Evolutionary conservation across 2,797 vertebrate species (phyloP).

Genomic region (Galago senegalensis): DNA sequence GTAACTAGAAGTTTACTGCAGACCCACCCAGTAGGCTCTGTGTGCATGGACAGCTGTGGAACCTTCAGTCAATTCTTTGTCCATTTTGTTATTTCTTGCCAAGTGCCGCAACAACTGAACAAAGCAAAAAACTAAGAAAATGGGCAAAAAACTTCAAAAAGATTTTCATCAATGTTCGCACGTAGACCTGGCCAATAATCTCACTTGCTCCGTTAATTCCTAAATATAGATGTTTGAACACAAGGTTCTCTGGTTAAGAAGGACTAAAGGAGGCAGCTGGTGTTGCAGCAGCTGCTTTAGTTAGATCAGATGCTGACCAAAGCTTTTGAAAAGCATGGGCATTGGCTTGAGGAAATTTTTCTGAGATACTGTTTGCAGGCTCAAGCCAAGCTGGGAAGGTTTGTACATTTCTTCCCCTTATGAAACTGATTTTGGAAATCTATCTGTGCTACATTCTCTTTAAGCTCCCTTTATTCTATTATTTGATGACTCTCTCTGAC

Average conservation of each 20-base stretch:
- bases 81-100: constrained; percentile 82
- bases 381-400: not conserved
- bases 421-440: constrained; percentile 33
- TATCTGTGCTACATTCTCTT: not conserved
- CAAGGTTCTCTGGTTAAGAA: constrained; percentile 67
- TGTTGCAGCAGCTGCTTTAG: not conserved
- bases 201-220: constrained; percentile 6
- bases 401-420: not conserved
- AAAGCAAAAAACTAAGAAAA: constrained; percentile 3
- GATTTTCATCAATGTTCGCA: constrained; percentile 4
- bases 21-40: constrained; percentile 87
- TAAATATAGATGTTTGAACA: constrained; percentile 73
- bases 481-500: constrained; percentile 31
- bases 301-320: not conserved
- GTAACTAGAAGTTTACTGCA: constrained; percentile 75
- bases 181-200: not conserved
- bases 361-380: not conserved
- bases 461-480: not conserved
- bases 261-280: not conserved
- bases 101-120: not conserved
- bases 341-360: not conserved
- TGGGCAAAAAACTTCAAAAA: constrained; percentile 1
- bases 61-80: constrained; percentile 88
- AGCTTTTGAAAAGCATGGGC: not conserved
- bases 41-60: constrained; percentile 85